Evolutionary conservation across 2,113 vertebrate species (phyloP).

Genomic region (Chinchilla lanigera): DNA sequence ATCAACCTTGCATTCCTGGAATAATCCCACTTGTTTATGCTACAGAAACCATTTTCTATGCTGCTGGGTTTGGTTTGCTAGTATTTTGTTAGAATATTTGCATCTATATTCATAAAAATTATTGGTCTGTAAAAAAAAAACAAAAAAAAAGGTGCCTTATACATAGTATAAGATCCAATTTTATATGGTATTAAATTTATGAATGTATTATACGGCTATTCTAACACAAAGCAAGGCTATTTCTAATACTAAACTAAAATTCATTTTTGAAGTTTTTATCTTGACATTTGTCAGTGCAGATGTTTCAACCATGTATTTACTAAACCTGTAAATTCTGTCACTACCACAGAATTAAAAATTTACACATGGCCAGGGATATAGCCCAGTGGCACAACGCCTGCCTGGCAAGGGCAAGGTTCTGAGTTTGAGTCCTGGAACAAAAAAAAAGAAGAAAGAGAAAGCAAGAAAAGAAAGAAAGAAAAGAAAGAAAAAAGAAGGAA

Average conservation of each 20-base stretch:
- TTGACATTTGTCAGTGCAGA: background rate
- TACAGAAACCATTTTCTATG: constrained; percentile 66
- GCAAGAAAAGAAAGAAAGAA: too few relatives aligned
- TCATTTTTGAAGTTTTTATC: constrained; percentile 13
- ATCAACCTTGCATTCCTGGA: constrained; percentile 51
- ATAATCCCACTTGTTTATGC: constrained; percentile 23
- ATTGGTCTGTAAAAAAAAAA: background rate
- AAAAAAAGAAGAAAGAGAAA: too few relatives aligned
- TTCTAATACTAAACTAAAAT: constrained; percentile 20
- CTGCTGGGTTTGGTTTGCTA: constrained; percentile 61
- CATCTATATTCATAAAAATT: constrained; percentile 51
- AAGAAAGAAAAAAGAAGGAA: too few relatives aligned
- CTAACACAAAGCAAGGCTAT: constrained; percentile 34
- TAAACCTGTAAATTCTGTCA: background rate
- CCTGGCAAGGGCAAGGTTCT: too few relatives aligned
- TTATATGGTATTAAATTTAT: background rate
- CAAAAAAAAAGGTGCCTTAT: background rate
- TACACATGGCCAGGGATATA: background rate
- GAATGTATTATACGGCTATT: background rate
- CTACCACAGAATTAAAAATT: background rate
- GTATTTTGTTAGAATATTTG: constrained; percentile 59
- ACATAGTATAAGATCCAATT: background rate
- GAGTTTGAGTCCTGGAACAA: too few relatives aligned
- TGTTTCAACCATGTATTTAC: background rate
- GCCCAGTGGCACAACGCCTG: too few relatives aligned